phyloP scores from a whole-genome alignment of 1,140 invertebrate genomes.

The Drosophila kohkoa region DNA sequence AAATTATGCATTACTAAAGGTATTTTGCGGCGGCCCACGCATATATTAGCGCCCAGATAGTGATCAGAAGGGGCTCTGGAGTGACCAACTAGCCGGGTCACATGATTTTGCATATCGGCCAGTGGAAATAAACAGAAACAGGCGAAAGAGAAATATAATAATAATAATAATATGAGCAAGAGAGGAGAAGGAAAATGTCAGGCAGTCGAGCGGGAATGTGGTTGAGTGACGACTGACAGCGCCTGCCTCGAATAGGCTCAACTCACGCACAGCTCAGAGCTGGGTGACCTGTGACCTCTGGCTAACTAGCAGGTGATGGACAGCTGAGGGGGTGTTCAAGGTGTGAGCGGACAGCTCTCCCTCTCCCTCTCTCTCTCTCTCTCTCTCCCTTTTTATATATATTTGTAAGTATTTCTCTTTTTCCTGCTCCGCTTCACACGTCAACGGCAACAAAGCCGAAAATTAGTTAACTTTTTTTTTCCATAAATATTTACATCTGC shows the following conservation, averaged over 20 bases:
- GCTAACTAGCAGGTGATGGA: slow-evolving; percentile 52
- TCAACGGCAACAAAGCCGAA: slow-evolving; percentile 81
- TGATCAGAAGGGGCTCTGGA: slow-evolving; percentile 68
- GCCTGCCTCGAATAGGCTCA: slow-evolving; percentile 64
- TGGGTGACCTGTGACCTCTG: slow-evolving; percentile 21
- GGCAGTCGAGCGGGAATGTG: neutral
- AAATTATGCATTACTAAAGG: slow-evolving; percentile 77
- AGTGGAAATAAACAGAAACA: slow-evolving; percentile 5
- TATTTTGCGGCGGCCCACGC: slow-evolving; percentile 65
- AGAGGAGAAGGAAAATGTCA: neutral
- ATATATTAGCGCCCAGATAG: slow-evolving; percentile 64
- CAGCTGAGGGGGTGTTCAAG: slow-evolving; percentile 32
- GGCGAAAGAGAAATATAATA: neutral
- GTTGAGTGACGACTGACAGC: slow-evolving; percentile 81
- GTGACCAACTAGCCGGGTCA: slow-evolving; percentile 43
- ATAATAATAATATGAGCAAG: neutral
- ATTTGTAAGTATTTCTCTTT: slow-evolving; percentile 5
- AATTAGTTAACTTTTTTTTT: slow-evolving; percentile 78
- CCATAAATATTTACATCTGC: slow-evolving; percentile 48
- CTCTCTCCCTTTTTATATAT: too few species aligned
- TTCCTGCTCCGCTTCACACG: slow-evolving; percentile 62
- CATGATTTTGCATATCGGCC: slow-evolving; percentile 77
- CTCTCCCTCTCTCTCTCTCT: too few species aligned
- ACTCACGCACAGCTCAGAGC: slow-evolving; percentile 63
- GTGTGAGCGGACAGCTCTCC: neutral